Evolutionary conservation across 2,797 vertebrate species (phyloP), one percentile per base, ranked within the genome.

Genomic region (Champsocephalus gunnari): DNA sequence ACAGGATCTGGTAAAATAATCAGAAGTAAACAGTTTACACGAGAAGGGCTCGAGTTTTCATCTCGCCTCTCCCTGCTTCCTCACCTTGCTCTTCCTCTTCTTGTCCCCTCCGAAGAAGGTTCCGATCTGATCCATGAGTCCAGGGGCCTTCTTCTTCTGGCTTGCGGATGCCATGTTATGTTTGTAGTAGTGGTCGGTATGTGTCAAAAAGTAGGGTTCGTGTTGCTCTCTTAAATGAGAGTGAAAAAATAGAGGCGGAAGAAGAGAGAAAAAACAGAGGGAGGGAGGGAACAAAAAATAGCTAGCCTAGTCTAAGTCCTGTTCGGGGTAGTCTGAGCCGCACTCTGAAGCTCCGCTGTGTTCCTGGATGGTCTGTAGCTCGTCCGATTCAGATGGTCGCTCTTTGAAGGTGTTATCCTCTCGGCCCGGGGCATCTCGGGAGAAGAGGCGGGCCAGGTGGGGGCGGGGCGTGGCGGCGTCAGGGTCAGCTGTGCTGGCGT

Each of bases 331-430:
- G 85, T 97, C 96, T 80, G 94, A 96, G 62, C 90, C 93, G 60
- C 95, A 95, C 94, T 96, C 96, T 78, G 96, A 95, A 86, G 95
- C 89, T 93, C 94, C 94, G 88, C 94, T 95, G 96, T 98, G 96
- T 88, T 99, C 98, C 70, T 95, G 96, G 94, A 99, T 99, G 96
- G 97, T 98, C 96, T 99, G 97, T 84, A 99, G 95, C 95, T 99
- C 98, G 83, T 99, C 98, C 65, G 98, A 99, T 94, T 99, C 98
- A 0, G 98, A 99, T 90, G 98, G 96, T 94, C 98, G 96, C 79
- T 99, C 98, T 99, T 99, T 99, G 98, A 99, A 99, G 98, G 98
- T 99, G 97, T 99, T 99, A 96, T 99, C 98, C 93, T 99, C 97
- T 79, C 98, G 95, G 65, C 97, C 98, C 79, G 98, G 98, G 89